phyloP scores from a whole-genome alignment of 2,888 invertebrate species.

The Hydrotaea diabolus region DNA sequence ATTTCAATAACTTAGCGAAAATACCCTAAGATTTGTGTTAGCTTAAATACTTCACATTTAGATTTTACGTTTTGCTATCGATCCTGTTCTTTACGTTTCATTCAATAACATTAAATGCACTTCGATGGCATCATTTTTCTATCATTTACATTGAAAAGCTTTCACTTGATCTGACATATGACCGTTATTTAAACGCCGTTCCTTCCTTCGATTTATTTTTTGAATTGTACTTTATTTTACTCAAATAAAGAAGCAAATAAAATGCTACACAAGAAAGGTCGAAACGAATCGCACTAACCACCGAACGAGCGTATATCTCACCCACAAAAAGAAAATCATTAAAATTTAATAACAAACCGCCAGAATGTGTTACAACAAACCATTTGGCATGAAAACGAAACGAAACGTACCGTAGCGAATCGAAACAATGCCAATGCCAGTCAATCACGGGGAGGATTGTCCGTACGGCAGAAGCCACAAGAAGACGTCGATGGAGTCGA shows the following conservation, averaged over 20 bases:
- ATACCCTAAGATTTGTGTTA: no score
- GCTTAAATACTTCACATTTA: no score
- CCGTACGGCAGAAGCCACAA: neutral
- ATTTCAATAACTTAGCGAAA: no score
- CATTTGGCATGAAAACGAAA: neutral
- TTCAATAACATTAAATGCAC: neutral
- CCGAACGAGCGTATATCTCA: neutral
- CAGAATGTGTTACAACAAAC: slow-evolving; percentile 28
- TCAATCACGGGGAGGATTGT: slow-evolving; percentile 48
- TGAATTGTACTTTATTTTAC: neutral
- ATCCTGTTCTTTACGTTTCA: no score
- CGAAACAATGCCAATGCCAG: slow-evolving; percentile 39
- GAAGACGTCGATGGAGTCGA: neutral
- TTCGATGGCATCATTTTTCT: neutral
- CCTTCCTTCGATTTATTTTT: neutral
- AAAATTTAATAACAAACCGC: slow-evolving; percentile 50
- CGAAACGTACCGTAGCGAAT: slow-evolving; percentile 3
- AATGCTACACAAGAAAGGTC: slow-evolving; percentile 18
- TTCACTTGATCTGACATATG: slow-evolving; percentile 21
- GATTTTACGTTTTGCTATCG: no score
- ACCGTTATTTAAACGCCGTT: neutral
- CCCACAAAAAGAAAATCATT: slow-evolving; percentile 39
- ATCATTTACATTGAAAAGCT: slow-evolving; percentile 17
- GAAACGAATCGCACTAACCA: no score
- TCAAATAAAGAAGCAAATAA: slow-evolving; percentile 1